Evolutionary conservation across 2,888 invertebrate genomes (phyloP).

Genomic region (Archips xylosteana): DNA sequence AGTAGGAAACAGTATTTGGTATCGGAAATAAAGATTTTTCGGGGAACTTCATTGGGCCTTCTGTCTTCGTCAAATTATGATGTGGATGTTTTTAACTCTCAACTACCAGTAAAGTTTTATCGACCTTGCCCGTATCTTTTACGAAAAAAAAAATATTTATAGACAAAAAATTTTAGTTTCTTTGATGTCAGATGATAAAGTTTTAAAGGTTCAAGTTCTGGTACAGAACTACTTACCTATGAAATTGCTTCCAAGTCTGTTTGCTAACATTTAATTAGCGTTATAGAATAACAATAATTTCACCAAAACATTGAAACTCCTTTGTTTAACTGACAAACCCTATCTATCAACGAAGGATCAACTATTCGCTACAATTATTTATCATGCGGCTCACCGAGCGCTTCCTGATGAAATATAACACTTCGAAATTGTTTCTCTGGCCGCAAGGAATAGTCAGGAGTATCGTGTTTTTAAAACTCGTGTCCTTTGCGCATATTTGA

Average conservation of each 20-base stretch:
- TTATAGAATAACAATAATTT: background rate
- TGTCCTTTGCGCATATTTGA: constrained; percentile 5
- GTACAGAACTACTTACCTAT: no score
- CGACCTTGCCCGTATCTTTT: no score
- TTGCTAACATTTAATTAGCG: background rate
- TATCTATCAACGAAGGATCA: constrained; percentile 20
- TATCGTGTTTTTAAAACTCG: constrained; percentile 13
- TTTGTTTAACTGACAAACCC: constrained; percentile 9
- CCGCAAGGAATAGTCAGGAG: background rate
- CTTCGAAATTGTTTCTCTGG: background rate
- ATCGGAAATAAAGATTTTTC: background rate
- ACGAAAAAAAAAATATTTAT: no score
- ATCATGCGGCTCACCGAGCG: constrained; percentile 2
- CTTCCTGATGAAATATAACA: constrained; percentile 9
- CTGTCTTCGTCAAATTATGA: background rate
- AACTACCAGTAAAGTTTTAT: background rate
- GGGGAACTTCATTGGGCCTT: background rate
- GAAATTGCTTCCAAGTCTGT: background rate
- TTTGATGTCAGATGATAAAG: no score
- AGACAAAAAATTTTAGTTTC: no score
- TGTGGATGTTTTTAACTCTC: background rate
- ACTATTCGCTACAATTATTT: constrained; percentile 19
- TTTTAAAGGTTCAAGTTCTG: no score
- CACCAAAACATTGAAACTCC: background rate
- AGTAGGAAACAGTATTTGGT: no score